Conservation (phyloP, 2,888 invertebrate genomes). For the Catocala nupta region DNA sequence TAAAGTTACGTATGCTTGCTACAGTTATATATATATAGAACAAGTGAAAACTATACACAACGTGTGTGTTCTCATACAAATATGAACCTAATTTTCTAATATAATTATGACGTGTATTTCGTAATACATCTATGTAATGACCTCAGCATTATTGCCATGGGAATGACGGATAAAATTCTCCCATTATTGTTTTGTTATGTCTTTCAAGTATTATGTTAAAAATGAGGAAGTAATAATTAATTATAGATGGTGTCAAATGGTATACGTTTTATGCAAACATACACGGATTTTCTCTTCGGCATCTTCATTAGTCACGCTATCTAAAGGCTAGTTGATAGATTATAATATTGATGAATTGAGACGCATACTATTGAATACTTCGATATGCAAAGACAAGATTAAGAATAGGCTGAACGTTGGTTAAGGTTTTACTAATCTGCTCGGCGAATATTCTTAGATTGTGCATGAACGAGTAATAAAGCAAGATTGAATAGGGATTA, state of each 20-base stretch:
- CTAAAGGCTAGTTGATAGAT: background rate
- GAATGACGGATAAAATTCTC: constrained; percentile 36
- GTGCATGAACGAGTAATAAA: too few species aligned
- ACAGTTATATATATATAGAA: background rate
- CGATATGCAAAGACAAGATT: too few species aligned
- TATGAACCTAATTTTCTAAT: constrained; percentile 20
- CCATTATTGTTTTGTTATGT: constrained; percentile 33
- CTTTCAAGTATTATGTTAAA: constrained; percentile 9
- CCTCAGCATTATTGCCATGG: constrained; percentile 30
- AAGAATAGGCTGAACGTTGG: too few species aligned
- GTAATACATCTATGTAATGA: constrained; percentile 33
- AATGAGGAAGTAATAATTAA: constrained; percentile 19
- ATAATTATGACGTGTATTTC: constrained; percentile 24
- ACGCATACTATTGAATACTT: too few species aligned
- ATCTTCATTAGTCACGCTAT: background rate
- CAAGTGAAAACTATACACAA: constrained; percentile 28
- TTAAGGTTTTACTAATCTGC: too few species aligned
- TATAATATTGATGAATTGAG: too few species aligned
- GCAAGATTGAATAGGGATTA: too few species aligned
- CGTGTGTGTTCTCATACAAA: constrained; percentile 14
- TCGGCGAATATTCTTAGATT: too few species aligned
- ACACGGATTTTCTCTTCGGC: background rate
- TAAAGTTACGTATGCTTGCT: too few species aligned
- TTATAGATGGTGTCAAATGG: constrained; percentile 11
- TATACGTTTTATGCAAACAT: background rate